A percentile compares a stretch with the other conserved stretches of the same genome.
Evolutionary conservation across 1,140 invertebrate species (phyloP).

Genomic region (Heliconius nattereri): DNA sequence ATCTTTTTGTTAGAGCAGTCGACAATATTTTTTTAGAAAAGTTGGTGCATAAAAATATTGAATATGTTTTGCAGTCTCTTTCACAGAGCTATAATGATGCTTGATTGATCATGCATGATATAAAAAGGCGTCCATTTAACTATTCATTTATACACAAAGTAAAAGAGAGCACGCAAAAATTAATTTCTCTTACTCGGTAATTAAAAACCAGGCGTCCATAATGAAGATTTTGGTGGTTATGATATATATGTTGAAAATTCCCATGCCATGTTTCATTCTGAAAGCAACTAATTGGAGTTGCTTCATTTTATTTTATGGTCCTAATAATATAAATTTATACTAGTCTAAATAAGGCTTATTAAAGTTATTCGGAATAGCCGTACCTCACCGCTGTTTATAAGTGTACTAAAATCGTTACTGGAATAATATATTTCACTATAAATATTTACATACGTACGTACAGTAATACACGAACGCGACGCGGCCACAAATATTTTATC

Average conservation of each 20-base stretch:
- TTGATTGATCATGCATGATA: constrained; percentile 28
- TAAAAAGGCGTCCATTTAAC: constrained; percentile 27
- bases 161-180: constrained; percentile 20
- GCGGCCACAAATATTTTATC: constrained; percentile 25
- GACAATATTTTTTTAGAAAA: constrained; percentile 22
- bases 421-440: background rate
- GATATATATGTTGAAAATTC: background rate
- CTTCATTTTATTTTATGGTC: background rate
- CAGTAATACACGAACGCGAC: background rate
- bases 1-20: constrained; percentile 9
- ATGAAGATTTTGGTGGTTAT: constrained; percentile 21
- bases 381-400: background rate
- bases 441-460: background rate
- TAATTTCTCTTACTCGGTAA: constrained; percentile 12
- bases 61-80: constrained; percentile 28
- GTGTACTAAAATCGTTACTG: background rate
- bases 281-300: background rate
- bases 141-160: constrained; percentile 31
- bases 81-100: constrained; percentile 26
- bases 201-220: constrained; percentile 16
- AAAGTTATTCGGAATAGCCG: background rate
- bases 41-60: constrained; percentile 18
- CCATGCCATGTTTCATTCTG: background rate
- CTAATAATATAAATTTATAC: background rate
- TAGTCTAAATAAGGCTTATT: background rate